These are phyloP conservation scores for Paramuricea clavata DNA, from an alignment of 92 coral and sea anemone species.

Conservation along the genomic window DNA sequence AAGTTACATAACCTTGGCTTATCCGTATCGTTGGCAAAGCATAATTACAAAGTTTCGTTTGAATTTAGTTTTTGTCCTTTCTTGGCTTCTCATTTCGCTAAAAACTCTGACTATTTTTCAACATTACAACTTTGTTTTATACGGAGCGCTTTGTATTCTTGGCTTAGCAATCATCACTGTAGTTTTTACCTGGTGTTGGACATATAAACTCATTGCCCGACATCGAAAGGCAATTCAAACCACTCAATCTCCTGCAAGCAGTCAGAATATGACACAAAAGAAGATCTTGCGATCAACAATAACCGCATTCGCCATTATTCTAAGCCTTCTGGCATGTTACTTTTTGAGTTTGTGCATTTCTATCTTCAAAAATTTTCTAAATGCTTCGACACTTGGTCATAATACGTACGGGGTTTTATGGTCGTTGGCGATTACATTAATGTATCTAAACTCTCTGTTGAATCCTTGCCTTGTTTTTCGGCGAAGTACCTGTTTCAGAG, in stretches of 20 bases:
- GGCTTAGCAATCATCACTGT: background rate
- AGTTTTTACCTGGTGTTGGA: conserved; percentile 7
- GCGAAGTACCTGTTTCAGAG: background rate
- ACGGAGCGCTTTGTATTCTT: background rate
- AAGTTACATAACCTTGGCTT: background rate
- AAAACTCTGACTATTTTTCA: background rate
- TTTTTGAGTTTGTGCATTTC: background rate
- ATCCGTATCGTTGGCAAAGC: conserved; percentile 3
- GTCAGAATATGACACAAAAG: background rate
- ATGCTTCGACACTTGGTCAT: background rate
- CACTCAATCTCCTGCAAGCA: background rate
- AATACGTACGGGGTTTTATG: background rate
- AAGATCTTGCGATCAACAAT: background rate
- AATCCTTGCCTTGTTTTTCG: background rate
- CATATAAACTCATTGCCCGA: background rate
- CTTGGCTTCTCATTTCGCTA: background rate
- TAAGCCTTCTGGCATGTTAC: background rate
- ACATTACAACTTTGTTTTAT: background rate
- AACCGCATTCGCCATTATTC: background rate
- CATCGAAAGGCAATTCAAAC: conserved; percentile 3
- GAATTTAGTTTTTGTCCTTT: background rate
- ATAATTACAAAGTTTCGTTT: background rate
- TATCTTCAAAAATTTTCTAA: background rate
- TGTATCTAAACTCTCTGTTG: background rate
- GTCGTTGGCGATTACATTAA: background rate